Percentiles rank a stretch among this genome's conserved stretches.
phyloP scores from a whole-genome alignment of 2,888 invertebrate genomes.

The Pedicia rivosa region DNA sequence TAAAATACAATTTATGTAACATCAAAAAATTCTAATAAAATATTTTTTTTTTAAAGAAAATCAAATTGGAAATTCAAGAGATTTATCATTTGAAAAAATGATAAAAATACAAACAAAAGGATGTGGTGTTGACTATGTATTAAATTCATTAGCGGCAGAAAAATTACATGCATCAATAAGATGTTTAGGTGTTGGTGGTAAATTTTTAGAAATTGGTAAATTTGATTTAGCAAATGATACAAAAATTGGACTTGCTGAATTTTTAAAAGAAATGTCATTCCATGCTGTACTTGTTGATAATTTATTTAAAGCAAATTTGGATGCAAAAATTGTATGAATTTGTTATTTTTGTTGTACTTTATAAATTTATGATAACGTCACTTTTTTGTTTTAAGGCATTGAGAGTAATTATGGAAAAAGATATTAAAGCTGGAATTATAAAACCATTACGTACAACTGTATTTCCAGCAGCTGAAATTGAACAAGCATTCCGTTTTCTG shows the following conservation, averaged over 20 bases:
- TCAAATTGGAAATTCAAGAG: slow-evolving; percentile 76
- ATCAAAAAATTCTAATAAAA: background rate
- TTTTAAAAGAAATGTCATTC: slow-evolving; percentile 56
- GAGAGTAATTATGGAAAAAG: slow-evolving; percentile 39
- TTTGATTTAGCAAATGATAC: slow-evolving; percentile 58
- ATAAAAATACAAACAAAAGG: slow-evolving; percentile 66
- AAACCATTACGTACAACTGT: slow-evolving; percentile 48
- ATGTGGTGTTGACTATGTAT: slow-evolving; percentile 74
- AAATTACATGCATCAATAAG: slow-evolving; percentile 59
- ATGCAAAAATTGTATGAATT: slow-evolving; percentile 46
- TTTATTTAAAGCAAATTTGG: slow-evolving; percentile 38
- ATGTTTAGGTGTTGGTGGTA: slow-evolving; percentile 42
- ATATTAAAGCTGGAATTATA: slow-evolving; percentile 47
- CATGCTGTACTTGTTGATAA: slow-evolving; percentile 64
- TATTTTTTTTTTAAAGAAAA: background rate
- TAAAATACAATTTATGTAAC: background rate
- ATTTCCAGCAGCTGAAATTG: slow-evolving; percentile 48
- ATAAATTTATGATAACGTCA: slow-evolving; percentile 72
- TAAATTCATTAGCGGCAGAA: slow-evolving; percentile 86
- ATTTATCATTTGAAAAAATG: slow-evolving; percentile 74
- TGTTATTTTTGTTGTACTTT: slow-evolving; percentile 43
- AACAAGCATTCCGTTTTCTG: slow-evolving; percentile 52
- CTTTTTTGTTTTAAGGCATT: slow-evolving; percentile 40
- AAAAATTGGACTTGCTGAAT: slow-evolving; percentile 42
- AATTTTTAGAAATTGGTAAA: slow-evolving; percentile 77